Percentiles rank a stretch among this genome's conserved stretches.
phyloP scores from a whole-genome alignment of 2,113 vertebrate genomes.

The Myotis yumanensis region DNA sequence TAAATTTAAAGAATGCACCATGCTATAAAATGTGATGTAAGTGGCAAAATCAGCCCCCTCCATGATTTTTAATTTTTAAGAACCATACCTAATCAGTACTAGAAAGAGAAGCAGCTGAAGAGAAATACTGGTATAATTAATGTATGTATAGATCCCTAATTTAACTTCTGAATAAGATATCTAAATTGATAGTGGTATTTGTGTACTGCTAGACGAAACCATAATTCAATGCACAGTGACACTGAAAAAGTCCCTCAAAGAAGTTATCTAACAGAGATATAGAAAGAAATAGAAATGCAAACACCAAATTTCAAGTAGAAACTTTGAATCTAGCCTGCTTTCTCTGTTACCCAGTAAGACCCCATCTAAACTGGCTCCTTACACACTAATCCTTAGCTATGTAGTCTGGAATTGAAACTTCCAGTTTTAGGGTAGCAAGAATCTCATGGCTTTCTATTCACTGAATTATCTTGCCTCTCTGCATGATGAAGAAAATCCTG shows the following conservation, averaged over 20 bases:
- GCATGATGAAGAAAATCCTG: not conserved
- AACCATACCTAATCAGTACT: slow-evolving; percentile 5
- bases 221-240: not conserved
- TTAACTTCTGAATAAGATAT: slow-evolving; percentile 50
- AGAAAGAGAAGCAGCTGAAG: not conserved
- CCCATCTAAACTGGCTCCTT: not conserved
- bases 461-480: not conserved
- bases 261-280: slow-evolving; percentile 23
- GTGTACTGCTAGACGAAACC: not conserved
- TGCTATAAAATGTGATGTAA: slow-evolving; percentile 22
- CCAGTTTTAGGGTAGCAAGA: not conserved
- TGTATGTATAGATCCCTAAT: not conserved
- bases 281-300: slow-evolving; percentile 20
- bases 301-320: slow-evolving; percentile 57
- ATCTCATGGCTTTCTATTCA: slow-evolving; percentile 1
- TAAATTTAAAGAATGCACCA: slow-evolving; percentile 16
- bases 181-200: slow-evolving; percentile 31
- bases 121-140: not conserved
- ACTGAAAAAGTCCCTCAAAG: not conserved
- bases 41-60: slow-evolving; percentile 42
- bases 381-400: slow-evolving; percentile 32
- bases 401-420: slow-evolving; percentile 36
- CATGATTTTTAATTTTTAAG: slow-evolving; percentile 54
- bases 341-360: slow-evolving; percentile 35
- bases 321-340: slow-evolving; percentile 42